These are phyloP conservation scores for Choristoneura rosaceana DNA, from an alignment of 2,888 invertebrate species.

Conservation along the genomic window DNA sequence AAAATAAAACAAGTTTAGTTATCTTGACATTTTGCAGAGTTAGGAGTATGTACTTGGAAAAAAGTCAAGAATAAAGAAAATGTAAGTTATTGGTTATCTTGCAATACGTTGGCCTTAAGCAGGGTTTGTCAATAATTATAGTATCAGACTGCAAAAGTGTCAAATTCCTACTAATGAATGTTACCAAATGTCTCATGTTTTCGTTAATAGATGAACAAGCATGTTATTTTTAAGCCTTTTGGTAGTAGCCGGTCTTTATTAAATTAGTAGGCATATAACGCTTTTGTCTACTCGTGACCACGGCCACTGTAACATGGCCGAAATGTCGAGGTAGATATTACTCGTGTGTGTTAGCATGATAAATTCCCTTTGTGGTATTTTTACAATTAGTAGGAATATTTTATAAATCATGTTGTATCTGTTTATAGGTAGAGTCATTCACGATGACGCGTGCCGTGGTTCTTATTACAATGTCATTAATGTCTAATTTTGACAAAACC, in stretches of 20 bases:
- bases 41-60: neutral
- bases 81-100: slow-evolving; percentile 7
- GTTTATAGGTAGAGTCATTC: neutral
- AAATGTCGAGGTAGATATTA: too few relatives aligned
- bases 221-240: neutral
- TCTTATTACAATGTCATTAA: too few relatives aligned
- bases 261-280: neutral
- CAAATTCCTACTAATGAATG: slow-evolving; percentile 16
- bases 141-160: slow-evolving; percentile 22
- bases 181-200: slow-evolving; percentile 11
- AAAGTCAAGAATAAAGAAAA: slow-evolving; percentile 22
- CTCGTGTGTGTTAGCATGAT: too few relatives aligned
- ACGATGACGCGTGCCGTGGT: too few relatives aligned
- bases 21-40: slow-evolving; percentile 8
- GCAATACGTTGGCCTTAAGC: slow-evolving; percentile 27
- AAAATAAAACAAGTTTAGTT: slow-evolving; percentile 14
- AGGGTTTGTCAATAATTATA: slow-evolving; percentile 8
- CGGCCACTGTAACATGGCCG: too few relatives aligned
- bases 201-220: neutral
- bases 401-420: neutral
- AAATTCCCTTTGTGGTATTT: too few relatives aligned
- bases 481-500: too few relatives aligned
- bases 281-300: too few relatives aligned
- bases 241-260: neutral
- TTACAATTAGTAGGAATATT: neutral